phyloP scores from a whole-genome alignment of 2,888 invertebrate species.

The Coleophora deauratella region DNA sequence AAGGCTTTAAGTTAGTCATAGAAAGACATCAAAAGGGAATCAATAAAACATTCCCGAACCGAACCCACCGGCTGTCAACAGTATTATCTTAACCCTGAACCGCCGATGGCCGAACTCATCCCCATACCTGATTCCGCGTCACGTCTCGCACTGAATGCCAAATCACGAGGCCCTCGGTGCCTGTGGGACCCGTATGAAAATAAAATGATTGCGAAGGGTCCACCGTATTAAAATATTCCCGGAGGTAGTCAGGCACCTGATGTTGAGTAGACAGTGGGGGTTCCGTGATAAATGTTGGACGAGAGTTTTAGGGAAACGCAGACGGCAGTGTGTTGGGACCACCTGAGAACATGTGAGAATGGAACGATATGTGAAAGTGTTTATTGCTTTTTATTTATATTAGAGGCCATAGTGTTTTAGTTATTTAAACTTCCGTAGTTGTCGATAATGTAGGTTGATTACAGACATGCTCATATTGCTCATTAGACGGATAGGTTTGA shows the following conservation, averaged over 20 bases:
- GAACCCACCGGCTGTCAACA: slow-evolving; percentile 56
- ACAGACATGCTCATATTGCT: no score
- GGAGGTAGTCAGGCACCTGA: slow-evolving; percentile 54
- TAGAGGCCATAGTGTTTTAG: no score
- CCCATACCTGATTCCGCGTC: slow-evolving; percentile 54
- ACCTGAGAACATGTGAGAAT: slow-evolving; percentile 5
- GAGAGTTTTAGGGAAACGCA: slow-evolving; percentile 16
- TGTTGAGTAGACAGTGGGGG: slow-evolving; percentile 39
- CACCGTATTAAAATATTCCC: slow-evolving; percentile 68
- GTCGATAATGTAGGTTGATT: no score
- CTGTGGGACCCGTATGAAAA: slow-evolving; percentile 65
- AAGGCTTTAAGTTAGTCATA: no score
- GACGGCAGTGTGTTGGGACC: slow-evolving; percentile 3
- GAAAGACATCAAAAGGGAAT: slow-evolving; percentile 26
- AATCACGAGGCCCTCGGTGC: slow-evolving; percentile 69
- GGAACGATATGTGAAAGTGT: no score
- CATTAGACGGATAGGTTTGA: no score
- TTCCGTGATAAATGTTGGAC: slow-evolving; percentile 41
- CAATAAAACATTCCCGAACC: slow-evolving; percentile 52
- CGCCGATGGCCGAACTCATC: slow-evolving; percentile 35
- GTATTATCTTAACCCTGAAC: slow-evolving; percentile 55
- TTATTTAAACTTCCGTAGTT: no score
- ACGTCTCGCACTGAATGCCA: slow-evolving; percentile 65
- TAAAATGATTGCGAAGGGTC: slow-evolving; percentile 70
- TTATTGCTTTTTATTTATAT: no score